These are phyloP conservation scores for Columba janthina DNA, from an alignment of 2,113 vertebrate genomes.

Conservation along the genomic window DNA sequence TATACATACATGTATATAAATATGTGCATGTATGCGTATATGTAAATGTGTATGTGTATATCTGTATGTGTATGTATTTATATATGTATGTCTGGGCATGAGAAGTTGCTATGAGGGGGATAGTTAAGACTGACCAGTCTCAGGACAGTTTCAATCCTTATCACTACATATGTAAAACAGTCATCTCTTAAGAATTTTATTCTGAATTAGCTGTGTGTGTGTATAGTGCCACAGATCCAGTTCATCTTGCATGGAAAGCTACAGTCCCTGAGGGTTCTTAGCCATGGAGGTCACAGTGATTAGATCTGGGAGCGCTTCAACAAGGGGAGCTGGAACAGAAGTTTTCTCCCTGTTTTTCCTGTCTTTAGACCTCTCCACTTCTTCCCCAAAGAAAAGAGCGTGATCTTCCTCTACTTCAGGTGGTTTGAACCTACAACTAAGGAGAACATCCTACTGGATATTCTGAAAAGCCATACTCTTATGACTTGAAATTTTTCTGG, in stretches of 20 bases:
- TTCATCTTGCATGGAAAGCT: not conserved
- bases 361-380: not conserved
- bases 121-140: not conserved
- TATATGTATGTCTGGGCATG: not conserved
- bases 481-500: not conserved
- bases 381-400: not conserved
- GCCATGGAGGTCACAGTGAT: not conserved
- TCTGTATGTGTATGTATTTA: too few relatives aligned
- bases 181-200: not conserved
- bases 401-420: not conserved
- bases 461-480: not conserved
- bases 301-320: not conserved
- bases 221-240: not conserved
- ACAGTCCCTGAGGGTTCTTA: not conserved
- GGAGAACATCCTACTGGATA: accelerated
- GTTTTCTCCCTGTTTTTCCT: not conserved
- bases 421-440: not conserved
- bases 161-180: not conserved
- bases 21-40: too few relatives aligned
- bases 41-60: too few relatives aligned
- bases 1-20: too few relatives aligned
- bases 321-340: not conserved
- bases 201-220: not conserved
- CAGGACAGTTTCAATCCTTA: not conserved
- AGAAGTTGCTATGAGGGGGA: not conserved